Evolutionary conservation across 30 jellyfish, hydroid and myxozoan species (phyloP), one percentile per base, ranked within the genome.

Genomic region (Cassiopea xamachana): DNA sequence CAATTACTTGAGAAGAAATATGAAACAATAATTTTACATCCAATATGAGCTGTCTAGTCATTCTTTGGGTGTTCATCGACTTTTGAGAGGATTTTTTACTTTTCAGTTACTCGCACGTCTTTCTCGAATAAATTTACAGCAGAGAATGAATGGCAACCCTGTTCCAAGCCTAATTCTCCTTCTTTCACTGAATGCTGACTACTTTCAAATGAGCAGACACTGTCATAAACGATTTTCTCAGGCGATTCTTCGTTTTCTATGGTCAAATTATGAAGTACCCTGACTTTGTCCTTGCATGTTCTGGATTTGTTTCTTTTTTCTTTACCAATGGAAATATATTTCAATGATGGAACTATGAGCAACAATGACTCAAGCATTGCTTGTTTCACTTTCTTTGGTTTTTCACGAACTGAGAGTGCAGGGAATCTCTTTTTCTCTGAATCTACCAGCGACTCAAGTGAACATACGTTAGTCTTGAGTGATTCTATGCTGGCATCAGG

Each of bases 281-380:
- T 55, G 1, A 27, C 14, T 9, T 8, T 58, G 14, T 50, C 47
- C 48, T 39, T 59, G 19, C 87, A 17, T 2, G 2, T 47, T 48
- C 19, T 2, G 2, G 51, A 7, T 17, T 50, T 78, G 0, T 39
- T 18, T 27, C 61, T 69, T 16, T 72, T 19, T 4, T 48, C 61
- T 43, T 69, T 71, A 55, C 75, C 51, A 5, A 87, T 76, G 13
- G 79, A 60, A 9, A 69, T 50, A 17, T 89, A 77, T 58, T 71
- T 78, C 82, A 88, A 59, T 12, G 95, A 70, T 2, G 95, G 90
- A 46, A 88, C 95, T 15, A 70, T 83, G 12, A 73, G 82, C 10
- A 77, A 55, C 47, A 88, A 80, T 0, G 95, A 82, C 48, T 88
- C 90, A 5, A 88, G 45, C 90, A 88, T 88, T 5, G 95, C 86